phyloP scores from a whole-genome alignment of 2,888 invertebrate genomes.

The Machimus rusticus region DNA sequence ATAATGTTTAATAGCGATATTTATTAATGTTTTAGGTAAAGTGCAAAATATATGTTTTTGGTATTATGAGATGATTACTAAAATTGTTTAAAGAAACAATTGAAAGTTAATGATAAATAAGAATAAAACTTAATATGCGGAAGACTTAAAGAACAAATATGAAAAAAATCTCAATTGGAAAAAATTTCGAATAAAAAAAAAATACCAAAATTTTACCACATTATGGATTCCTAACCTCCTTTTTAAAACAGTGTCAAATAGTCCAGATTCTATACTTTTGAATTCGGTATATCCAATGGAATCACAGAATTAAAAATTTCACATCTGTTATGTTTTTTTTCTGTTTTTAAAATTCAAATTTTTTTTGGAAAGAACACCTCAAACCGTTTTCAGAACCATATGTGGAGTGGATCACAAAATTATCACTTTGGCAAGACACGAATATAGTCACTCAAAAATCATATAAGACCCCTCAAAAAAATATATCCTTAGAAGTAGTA shows the following conservation, averaged over 20 bases:
- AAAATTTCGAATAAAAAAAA: background rate
- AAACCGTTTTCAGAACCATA: background rate
- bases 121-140: no score
- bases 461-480: background rate
- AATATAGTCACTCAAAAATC: background rate
- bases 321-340: no score
- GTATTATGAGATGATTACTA: background rate
- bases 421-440: background rate
- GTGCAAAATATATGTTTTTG: no score
- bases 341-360: no score
- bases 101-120: no score
- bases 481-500: slow-evolving; percentile 14
- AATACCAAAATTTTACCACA: background rate
- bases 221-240: background rate
- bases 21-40: no score
- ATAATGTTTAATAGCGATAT: no score
- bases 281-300: background rate
- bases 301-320: background rate
- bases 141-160: no score
- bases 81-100: background rate
- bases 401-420: background rate
- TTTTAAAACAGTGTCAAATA: background rate
- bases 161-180: no score
- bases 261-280: background rate
- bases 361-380: background rate